Conservation (phyloP, 2,888 invertebrate species). For the Melanchra persicariae region DNA sequence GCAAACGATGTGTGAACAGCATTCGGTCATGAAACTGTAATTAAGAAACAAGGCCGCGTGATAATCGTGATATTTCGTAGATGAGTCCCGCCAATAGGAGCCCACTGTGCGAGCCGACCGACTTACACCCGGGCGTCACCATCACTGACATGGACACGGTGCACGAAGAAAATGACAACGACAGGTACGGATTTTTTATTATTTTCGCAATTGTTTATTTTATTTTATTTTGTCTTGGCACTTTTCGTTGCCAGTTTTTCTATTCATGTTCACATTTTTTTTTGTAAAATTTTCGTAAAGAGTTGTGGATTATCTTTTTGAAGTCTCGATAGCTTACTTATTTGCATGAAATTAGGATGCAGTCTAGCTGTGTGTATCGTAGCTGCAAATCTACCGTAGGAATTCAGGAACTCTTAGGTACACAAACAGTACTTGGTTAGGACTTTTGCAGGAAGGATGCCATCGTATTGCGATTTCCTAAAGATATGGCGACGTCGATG, state of each 20-base stretch:
- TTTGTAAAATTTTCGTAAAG: not conserved
- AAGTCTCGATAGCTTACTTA: no score
- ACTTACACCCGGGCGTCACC: constrained; percentile 82
- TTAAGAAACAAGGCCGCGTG: constrained; percentile 63
- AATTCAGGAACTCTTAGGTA: not conserved
- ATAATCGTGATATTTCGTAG: constrained; percentile 74
- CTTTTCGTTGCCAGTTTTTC: no score
- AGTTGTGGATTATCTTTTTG: not conserved
- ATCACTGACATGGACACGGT: constrained; percentile 89
- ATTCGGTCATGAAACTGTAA: constrained; percentile 51
- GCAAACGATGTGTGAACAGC: constrained; percentile 33
- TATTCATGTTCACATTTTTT: not conserved
- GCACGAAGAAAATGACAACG: constrained; percentile 88
- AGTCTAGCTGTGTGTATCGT: not conserved
- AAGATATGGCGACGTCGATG: not conserved
- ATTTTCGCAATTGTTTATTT: constrained; percentile 1
- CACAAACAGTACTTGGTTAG: not conserved
- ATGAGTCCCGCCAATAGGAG: constrained; percentile 84
- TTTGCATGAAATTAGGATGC: not conserved
- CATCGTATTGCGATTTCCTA: not conserved
- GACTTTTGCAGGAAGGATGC: not conserved
- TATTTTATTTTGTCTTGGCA: not conserved
- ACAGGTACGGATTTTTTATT: constrained; percentile 77
- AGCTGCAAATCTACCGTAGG: not conserved
- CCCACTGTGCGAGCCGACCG: constrained; percentile 80